Conservation (phyloP, 1,140 invertebrate genomes). For the Aphis craccivora region DNA sequence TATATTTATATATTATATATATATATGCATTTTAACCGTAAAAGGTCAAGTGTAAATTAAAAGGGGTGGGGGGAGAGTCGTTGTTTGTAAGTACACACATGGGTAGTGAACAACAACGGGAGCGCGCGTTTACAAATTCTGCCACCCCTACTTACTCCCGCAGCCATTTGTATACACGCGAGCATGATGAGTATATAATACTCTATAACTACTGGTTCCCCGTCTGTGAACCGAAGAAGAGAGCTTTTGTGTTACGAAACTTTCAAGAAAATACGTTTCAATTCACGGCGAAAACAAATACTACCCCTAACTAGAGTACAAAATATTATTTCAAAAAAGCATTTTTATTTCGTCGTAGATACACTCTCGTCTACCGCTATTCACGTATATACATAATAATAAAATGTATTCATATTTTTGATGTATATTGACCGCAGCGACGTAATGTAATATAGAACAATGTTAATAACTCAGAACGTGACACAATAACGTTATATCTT, state of each 20-base stretch:
- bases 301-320: neutral
- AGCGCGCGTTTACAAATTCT: neutral
- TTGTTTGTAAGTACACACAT: neutral
- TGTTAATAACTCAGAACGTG: neutral
- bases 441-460: neutral
- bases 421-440: neutral
- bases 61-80: neutral
- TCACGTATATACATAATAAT: neutral
- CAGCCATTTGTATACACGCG: neutral
- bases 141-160: neutral
- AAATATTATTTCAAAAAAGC: neutral
- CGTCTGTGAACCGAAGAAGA: neutral
- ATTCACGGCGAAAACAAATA: neutral
- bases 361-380: neutral
- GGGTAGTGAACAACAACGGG: neutral
- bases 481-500: neutral
- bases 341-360: neutral
- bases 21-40: neutral
- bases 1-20: neutral
- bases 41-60: slow-evolving; percentile 50
- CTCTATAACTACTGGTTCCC: neutral
- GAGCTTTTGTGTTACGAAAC: neutral
- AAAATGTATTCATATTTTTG: neutral
- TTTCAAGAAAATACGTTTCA: neutral
- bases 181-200: neutral